phyloP scores from a whole-genome alignment of 2,113 vertebrate species.

The Carassius auratus region DNA sequence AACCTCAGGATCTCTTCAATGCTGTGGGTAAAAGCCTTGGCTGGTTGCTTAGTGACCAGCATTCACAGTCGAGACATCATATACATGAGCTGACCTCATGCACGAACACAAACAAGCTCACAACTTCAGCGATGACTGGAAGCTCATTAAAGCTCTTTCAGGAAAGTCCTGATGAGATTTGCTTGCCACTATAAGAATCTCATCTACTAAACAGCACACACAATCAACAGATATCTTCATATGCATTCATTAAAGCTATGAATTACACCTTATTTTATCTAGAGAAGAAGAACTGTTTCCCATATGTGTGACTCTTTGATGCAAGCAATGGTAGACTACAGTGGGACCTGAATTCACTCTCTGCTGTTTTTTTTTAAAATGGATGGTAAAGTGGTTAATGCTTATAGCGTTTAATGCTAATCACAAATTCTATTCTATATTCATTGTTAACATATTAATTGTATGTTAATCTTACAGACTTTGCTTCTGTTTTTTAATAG shows the following conservation, averaged over 20 bases:
- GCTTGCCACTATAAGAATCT: background rate
- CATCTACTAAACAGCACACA: background rate
- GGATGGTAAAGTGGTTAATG: background rate
- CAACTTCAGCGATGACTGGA: background rate
- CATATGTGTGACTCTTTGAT: background rate
- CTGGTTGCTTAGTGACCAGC: constrained; percentile 70
- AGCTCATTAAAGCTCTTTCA: constrained; percentile 9
- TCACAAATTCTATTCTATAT: background rate
- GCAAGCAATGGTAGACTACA: background rate
- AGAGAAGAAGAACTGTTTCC: background rate
- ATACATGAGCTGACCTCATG: constrained; percentile 12
- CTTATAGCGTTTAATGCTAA: background rate
- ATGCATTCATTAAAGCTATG: background rate
- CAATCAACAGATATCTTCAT: background rate
- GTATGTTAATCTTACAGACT: too few relatives aligned
- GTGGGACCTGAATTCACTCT: background rate
- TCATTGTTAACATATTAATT: background rate
- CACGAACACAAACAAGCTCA: constrained; percentile 6
- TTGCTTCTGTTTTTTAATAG: too few relatives aligned
- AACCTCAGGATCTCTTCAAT: constrained; percentile 50
- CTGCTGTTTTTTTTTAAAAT: background rate
- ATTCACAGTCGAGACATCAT: constrained; percentile 33
- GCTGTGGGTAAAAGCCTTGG: constrained; percentile 53
- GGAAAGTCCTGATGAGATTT: background rate
- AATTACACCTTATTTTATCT: background rate